phyloP scores from a whole-genome alignment of 2,888 invertebrate genomes.

The Aplocera efformata region DNA sequence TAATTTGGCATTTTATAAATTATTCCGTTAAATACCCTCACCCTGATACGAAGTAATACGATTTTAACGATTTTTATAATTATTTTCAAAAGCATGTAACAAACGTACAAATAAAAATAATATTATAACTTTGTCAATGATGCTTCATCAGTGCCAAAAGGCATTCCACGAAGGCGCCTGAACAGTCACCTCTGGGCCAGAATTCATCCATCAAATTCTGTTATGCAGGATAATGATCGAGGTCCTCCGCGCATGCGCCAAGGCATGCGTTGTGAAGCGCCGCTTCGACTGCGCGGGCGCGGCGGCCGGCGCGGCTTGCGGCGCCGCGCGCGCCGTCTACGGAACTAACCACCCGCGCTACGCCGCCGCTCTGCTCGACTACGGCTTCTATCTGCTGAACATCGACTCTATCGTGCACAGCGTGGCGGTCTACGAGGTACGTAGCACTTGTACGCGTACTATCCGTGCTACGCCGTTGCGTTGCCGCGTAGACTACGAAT shows the following conservation, averaged over 20 bases:
- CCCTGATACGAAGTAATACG: too few species aligned
- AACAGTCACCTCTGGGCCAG: too few species aligned
- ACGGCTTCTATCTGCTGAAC: constrained; percentile 94
- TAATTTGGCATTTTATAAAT: too few species aligned
- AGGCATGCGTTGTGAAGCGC: constrained; percentile 93
- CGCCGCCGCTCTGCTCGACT: constrained; percentile 92
- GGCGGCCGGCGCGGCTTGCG: constrained; percentile 90
- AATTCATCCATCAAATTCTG: too few species aligned
- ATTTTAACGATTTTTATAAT: too few species aligned
- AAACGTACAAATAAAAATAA: too few species aligned
- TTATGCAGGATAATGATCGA: constrained; percentile 87
- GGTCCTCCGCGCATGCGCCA: constrained; percentile 91
- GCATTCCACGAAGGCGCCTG: too few species aligned
- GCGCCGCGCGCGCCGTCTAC: constrained; percentile 83
- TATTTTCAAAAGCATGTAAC: too few species aligned
- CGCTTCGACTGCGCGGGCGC: constrained; percentile 90
- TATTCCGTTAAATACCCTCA: too few species aligned
- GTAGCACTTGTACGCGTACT: neutral
- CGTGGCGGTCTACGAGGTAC: constrained; percentile 90
- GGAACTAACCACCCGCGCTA: constrained; percentile 88
- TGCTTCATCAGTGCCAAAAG: too few species aligned
- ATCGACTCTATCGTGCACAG: constrained; percentile 92
- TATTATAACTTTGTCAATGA: too few species aligned
- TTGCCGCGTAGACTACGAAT: too few species aligned
- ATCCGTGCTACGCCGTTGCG: neutral